These are phyloP conservation scores for Aegotheles bennettii DNA, from an alignment of 2,113 vertebrate genomes.

Conservation along the genomic window DNA sequence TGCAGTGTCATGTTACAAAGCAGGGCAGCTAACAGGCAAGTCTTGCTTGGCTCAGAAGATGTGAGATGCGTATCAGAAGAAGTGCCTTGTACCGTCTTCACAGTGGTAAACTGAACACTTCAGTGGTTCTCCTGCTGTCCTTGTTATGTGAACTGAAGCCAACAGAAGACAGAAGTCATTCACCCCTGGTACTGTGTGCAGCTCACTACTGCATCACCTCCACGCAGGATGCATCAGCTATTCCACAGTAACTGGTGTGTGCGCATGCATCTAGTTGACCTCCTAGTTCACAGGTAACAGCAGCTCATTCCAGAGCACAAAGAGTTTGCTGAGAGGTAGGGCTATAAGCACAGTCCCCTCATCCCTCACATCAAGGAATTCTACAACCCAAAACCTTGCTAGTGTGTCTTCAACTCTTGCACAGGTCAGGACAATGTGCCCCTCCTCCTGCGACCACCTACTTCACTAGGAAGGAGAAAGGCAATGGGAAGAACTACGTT, in stretches of 20 bases:
- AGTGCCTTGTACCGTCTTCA: not conserved
- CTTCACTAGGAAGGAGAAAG: not conserved
- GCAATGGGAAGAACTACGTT: not conserved
- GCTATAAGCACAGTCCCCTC: not conserved
- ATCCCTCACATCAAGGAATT: not conserved
- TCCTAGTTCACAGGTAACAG: not conserved
- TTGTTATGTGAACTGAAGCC: not conserved
- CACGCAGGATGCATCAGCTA: not conserved
- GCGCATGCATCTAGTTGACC: not conserved
- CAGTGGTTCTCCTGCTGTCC: not conserved
- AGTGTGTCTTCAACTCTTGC: not conserved
- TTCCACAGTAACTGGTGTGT: accelerated
- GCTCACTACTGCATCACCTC: not conserved
- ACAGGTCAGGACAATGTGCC: not conserved
- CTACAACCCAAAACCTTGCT: not conserved
- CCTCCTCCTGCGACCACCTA: not conserved
- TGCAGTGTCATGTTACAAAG: not conserved
- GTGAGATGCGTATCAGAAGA: accelerated
- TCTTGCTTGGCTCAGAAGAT: not conserved
- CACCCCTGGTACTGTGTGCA: not conserved
- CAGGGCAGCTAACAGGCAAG: not conserved
- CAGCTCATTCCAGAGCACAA: not conserved
- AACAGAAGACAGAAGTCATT: not conserved
- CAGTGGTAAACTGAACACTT: accelerated
- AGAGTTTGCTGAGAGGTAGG: not conserved